These are phyloP conservation scores for Ellobium chinense DNA, from an alignment of 2,888 invertebrate genomes.

Conservation along the genomic window DNA sequence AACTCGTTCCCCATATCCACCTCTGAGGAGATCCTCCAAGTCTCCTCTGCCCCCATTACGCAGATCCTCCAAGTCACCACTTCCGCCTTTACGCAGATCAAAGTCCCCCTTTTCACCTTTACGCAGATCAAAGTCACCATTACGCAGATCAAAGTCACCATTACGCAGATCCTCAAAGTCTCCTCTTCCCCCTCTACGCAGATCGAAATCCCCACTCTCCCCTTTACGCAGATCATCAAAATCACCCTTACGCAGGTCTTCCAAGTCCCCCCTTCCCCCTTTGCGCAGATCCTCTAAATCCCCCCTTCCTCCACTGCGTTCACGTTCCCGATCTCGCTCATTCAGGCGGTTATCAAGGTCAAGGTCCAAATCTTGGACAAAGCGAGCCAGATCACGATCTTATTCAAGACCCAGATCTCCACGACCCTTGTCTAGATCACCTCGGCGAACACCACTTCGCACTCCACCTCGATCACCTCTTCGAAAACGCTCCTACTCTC, in stretches of 20 bases:
- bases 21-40: background rate
- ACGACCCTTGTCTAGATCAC: constrained; percentile 29
- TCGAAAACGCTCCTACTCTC: constrained; percentile 31
- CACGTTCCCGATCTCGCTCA: constrained; percentile 50
- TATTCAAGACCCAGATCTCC: constrained; percentile 50
- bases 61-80: background rate
- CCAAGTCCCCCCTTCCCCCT: constrained; percentile 22
- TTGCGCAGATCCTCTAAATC: constrained; percentile 24
- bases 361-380: constrained; percentile 52
- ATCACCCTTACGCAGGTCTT: constrained; percentile 14
- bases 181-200: background rate
- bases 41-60: background rate
- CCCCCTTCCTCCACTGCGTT: constrained; percentile 18
- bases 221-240: background rate
- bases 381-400: constrained; percentile 51
- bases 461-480: constrained; percentile 33
- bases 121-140: background rate
- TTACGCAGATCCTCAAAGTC: background rate
- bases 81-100: background rate
- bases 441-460: constrained; percentile 14
- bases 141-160: constrained; percentile 16
- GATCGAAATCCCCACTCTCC: background rate
- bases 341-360: constrained; percentile 55
- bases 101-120: background rate
- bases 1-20: too few relatives aligned